A percentile compares a stretch with the other conserved stretches of the same genome.
Evolutionary conservation across 2,113 vertebrate genomes (phyloP).

Genomic region (Oncorhynchus keta): DNA sequence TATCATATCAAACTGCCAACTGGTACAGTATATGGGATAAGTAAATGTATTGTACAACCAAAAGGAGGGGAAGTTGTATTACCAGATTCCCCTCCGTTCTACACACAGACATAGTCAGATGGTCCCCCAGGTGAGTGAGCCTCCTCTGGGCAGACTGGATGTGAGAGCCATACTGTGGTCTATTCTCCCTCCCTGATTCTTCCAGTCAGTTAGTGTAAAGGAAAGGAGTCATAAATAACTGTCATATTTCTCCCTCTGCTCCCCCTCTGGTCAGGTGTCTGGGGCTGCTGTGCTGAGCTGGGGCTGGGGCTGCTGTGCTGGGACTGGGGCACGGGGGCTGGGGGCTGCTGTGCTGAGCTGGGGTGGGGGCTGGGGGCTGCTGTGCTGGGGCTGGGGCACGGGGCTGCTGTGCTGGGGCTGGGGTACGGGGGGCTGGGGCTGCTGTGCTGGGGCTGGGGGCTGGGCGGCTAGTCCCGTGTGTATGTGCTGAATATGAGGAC

Average conservation of each 20-base stretch:
- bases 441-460: conserved; percentile 10
- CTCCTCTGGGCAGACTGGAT: conserved; percentile 25
- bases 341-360: not conserved
- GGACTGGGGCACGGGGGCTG: not conserved
- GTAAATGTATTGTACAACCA: not conserved
- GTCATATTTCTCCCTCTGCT: conserved; percentile 44
- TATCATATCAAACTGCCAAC: not conserved
- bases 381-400: conserved; percentile 17
- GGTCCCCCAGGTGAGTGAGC: conserved; percentile 35
- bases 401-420: conserved; percentile 29
- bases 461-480: conserved; percentile 14
- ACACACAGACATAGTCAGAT: conserved; percentile 1
- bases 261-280: conserved; percentile 12
- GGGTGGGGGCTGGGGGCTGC: conserved; percentile 30
- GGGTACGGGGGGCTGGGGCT: conserved; percentile 27
- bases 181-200: conserved; percentile 27
- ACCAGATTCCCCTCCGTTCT: not conserved
- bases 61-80: not conserved
- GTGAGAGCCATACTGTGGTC: conserved; percentile 23
- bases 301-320: not conserved
- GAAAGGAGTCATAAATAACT: conserved; percentile 57
- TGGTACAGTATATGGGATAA: conserved; percentile 13
- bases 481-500: conserved; percentile 18
- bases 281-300: conserved; percentile 12
- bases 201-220: conserved; percentile 46